These are phyloP conservation scores for Salvelinus sp. DNA, from an alignment of 2,113 vertebrate genomes.

Conservation along the genomic window DNA sequence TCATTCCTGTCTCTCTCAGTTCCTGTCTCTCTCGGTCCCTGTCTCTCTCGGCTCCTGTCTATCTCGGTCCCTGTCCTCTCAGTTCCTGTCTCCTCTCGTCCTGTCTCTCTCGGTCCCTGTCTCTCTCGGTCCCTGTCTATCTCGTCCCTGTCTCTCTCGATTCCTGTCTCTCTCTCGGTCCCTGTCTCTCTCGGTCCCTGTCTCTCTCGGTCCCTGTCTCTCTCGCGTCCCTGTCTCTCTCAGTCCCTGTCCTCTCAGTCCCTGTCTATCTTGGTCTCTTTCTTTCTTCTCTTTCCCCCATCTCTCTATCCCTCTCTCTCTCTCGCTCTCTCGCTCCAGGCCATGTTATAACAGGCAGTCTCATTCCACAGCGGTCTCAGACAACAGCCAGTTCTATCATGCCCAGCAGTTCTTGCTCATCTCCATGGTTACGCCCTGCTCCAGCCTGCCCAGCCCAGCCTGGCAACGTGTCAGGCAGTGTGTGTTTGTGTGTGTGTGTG, in stretches of 20 bases:
- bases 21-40: constrained; percentile 8
- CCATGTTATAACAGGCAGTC: constrained; percentile 63
- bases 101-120: not conserved
- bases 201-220: constrained; percentile 11
- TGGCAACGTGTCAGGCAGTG: constrained; percentile 27
- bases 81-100: not conserved
- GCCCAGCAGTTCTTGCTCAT: constrained; percentile 44
- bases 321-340: constrained; percentile 16
- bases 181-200: constrained; percentile 18
- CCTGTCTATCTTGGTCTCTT: not conserved
- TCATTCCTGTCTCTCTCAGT: not conserved
- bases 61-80: not conserved
- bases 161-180: constrained; percentile 16
- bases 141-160: constrained; percentile 7
- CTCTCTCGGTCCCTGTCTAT: constrained; percentile 32
- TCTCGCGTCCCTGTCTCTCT: not conserved
- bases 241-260: not conserved
- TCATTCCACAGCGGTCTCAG: constrained; percentile 63
- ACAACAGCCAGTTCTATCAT: constrained; percentile 56
- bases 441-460: constrained; percentile 33
- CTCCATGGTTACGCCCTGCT: constrained; percentile 48
- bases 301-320: constrained; percentile 18
- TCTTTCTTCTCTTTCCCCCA: not conserved
- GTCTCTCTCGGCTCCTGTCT: constrained; percentile 8
- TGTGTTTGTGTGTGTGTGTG: constrained; percentile 8